Evolutionary conservation across 2,797 vertebrate species (phyloP).

Genomic region (Anolis apletophallus): DNA sequence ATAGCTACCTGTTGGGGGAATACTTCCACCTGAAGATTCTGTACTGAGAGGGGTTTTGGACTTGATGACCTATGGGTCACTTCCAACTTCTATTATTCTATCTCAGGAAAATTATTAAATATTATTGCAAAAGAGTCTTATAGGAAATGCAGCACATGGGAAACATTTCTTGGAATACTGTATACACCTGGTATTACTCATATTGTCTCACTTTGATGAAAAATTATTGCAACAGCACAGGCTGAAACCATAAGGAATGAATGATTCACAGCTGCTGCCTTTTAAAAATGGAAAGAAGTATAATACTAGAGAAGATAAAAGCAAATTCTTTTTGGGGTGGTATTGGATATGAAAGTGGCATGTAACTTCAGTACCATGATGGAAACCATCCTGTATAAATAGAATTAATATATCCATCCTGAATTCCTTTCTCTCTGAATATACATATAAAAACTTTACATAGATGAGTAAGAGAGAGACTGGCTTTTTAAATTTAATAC

Average conservation of each 20-base stretch:
- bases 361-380: not conserved
- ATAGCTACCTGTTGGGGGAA: no score
- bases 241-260: constrained; percentile 14
- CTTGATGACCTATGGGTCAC: not conserved
- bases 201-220: constrained; percentile 17
- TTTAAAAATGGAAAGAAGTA: not conserved
- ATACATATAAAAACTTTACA: no score
- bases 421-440: no score
- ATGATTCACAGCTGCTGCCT: constrained; percentile 19
- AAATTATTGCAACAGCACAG: not conserved
- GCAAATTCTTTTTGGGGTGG: not conserved
- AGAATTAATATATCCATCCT: not conserved
- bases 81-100: not conserved
- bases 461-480: not conserved
- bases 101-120: not conserved
- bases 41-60: no score
- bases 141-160: not conserved
- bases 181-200: not conserved
- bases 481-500: not conserved
- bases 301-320: constrained; percentile 11
- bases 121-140: not conserved
- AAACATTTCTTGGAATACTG: not conserved
- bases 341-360: not conserved
- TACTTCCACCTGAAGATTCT: no score
- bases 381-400: constrained; percentile 2